A percentile compares a stretch with the other conserved stretches of the same genome.
Conservation (phyloP, 92 coral and sea anemone genomes). For the Diadumene lineata region DNA sequence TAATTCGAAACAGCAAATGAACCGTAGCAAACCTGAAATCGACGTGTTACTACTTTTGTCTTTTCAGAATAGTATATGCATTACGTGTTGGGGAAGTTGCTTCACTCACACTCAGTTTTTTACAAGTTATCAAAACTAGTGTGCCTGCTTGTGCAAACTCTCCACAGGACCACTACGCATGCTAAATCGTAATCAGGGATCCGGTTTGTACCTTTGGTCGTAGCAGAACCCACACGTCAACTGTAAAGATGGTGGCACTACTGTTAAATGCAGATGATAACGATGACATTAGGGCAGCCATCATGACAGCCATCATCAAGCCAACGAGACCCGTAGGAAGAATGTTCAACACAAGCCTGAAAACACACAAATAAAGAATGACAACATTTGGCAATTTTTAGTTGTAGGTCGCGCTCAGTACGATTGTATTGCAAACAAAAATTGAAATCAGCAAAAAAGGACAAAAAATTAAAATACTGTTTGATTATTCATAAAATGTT, state of each 20-base stretch:
- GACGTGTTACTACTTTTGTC: no score
- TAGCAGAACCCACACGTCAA: slow-evolving; percentile 80
- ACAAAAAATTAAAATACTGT: neutral
- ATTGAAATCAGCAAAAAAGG: no score
- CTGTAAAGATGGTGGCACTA: slow-evolving; percentile 88
- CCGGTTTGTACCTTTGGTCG: slow-evolving; percentile 51
- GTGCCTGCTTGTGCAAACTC: no score
- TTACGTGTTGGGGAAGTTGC: no score
- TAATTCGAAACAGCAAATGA: no score
- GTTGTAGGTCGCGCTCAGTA: no score
- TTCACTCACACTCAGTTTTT: no score
- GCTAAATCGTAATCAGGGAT: neutral
- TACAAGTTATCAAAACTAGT: no score
- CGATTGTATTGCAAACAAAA: no score
- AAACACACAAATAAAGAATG: neutral
- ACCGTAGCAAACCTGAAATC: no score
- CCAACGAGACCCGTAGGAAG: slow-evolving; percentile 86
- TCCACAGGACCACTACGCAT: neutral
- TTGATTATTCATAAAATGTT: neutral
- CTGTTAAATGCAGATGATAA: slow-evolving; percentile 94
- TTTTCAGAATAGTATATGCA: no score
- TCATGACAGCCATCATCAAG: slow-evolving; percentile 95
- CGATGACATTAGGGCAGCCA: slow-evolving; percentile 95
- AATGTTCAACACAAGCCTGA: slow-evolving; percentile 82
- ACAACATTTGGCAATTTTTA: no score